Evolutionary conservation across 2,888 invertebrate genomes (phyloP).

Genomic region (Cantharis rustica): DNA sequence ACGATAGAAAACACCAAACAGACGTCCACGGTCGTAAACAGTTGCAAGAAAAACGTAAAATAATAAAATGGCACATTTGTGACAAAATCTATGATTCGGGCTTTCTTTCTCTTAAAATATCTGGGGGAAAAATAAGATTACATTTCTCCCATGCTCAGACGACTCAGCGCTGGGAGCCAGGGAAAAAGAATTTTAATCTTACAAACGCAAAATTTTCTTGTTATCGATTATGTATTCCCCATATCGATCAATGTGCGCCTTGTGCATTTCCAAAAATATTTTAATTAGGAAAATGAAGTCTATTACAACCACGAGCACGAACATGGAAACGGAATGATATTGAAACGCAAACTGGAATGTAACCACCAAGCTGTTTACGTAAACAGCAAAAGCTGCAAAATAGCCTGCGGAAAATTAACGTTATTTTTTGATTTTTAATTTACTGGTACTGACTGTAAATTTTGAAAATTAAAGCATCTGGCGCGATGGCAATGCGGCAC

Average conservation of each 20-base stretch:
- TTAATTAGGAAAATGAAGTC: constrained; percentile 58
- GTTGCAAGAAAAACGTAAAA: constrained; percentile 48
- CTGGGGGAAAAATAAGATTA: constrained; percentile 39
- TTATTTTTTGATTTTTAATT: background rate
- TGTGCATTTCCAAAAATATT: constrained; percentile 58
- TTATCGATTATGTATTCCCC: constrained; percentile 56
- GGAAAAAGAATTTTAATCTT: no score
- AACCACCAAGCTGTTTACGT: constrained; percentile 56
- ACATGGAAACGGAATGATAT: constrained; percentile 52
- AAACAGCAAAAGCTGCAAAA: constrained; percentile 54
- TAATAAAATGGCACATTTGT: constrained; percentile 56
- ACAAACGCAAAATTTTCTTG: constrained; percentile 7
- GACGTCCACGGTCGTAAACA: constrained; percentile 36
- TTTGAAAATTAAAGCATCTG: constrained; percentile 17
- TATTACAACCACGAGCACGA: constrained; percentile 50
- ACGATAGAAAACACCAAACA: constrained; percentile 52
- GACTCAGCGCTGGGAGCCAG: no score
- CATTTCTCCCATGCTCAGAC: no score
- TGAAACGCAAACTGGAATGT: constrained; percentile 61
- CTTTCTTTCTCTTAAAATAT: constrained; percentile 56
- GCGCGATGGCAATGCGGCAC: constrained; percentile 24
- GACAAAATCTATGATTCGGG: constrained; percentile 57
- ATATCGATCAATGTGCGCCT: constrained; percentile 59
- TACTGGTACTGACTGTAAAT: background rate
- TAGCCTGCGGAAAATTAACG: constrained; percentile 52